Evolutionary conservation across 2,797 vertebrate genomes (phyloP).

Genomic region (Coracias cyanogaster): DNA sequence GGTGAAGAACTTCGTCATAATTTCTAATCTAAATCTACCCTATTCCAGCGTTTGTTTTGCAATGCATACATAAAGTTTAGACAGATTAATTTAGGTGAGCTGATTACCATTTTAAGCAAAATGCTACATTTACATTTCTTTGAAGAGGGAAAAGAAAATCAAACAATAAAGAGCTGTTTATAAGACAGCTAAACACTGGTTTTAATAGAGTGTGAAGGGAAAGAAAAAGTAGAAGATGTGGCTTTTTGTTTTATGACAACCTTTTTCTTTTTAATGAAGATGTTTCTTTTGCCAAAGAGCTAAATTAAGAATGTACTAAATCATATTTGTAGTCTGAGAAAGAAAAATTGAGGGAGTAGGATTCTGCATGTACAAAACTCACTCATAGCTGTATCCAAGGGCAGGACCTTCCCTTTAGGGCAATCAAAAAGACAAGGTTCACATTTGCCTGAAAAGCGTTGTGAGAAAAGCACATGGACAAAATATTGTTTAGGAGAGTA

Average conservation of each 20-base stretch:
- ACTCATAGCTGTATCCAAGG: background rate
- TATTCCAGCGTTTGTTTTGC: background rate
- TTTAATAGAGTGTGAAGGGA: background rate
- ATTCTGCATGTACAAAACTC: background rate
- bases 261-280: background rate
- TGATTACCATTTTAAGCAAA: background rate
- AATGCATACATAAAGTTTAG: fast-evolving
- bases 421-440: background rate
- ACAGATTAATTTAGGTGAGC: background rate
- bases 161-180: background rate
- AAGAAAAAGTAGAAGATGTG: background rate
- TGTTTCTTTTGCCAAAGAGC: background rate
- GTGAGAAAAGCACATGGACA: background rate
- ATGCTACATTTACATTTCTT: background rate
- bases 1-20: no score
- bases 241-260: background rate
- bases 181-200: background rate
- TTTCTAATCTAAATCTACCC: no score
- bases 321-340: background rate
- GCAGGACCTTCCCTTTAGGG: background rate
- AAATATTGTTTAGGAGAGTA: background rate
- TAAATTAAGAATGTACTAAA: background rate
- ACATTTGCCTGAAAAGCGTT: background rate
- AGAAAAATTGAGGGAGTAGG: background rate
- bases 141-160: background rate